A percentile compares a stretch with the other conserved stretches of the same genome.
Evolutionary conservation across 2,797 vertebrate species (phyloP).

Genomic region (Zalophus californianus): DNA sequence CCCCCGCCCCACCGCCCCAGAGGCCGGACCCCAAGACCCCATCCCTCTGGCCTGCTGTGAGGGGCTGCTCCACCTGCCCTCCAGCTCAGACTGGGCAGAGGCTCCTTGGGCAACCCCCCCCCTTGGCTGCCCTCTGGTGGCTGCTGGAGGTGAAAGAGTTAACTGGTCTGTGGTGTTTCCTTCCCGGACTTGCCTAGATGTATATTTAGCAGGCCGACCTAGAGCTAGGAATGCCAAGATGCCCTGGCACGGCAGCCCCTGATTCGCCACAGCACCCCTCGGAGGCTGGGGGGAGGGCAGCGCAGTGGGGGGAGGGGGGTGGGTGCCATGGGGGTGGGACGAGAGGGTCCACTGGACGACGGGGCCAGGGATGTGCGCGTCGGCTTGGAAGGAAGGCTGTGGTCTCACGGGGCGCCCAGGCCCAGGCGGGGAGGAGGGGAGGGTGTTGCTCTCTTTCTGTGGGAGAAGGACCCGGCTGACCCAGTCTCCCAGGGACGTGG

Average conservation of each 20-base stretch:
- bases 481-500: neutral
- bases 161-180: neutral
- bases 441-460: neutral
- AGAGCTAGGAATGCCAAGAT: neutral
- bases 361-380: neutral
- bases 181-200: neutral
- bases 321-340: neutral
- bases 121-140: accelerated
- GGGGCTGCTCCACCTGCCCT: too few species aligned
- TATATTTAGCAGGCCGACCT: slow-evolving; percentile 71
- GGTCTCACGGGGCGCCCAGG: too few species aligned
- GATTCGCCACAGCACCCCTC: neutral
- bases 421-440: neutral
- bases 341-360: accelerated
- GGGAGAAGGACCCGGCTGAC: neutral
- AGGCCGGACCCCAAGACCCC: neutral
- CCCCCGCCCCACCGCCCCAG: neutral
- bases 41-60: neutral
- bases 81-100: neutral
- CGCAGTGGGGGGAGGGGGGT: accelerated
- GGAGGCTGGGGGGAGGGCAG: neutral
- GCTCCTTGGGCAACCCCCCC: too few species aligned
- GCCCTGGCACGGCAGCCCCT: neutral
- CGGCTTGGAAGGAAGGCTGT: neutral
- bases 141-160: slow-evolving; percentile 11